Conservation (phyloP, 2,888 invertebrate genomes). For the Nasonovia ribisnigri region DNA sequence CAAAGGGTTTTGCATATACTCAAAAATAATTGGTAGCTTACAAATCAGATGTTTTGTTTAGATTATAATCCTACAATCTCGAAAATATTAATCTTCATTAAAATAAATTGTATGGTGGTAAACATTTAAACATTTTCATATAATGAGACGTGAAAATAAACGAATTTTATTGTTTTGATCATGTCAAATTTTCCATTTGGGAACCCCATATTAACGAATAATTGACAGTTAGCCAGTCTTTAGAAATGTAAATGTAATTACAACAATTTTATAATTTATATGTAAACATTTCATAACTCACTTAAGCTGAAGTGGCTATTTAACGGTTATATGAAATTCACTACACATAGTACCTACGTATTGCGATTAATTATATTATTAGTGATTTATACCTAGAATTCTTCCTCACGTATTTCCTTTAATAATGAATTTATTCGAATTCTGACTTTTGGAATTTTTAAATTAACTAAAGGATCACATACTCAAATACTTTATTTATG, state of each 20-base stretch:
- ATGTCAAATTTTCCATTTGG: neutral
- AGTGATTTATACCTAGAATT: neutral
- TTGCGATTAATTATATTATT: neutral
- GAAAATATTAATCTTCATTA: slow-evolving; percentile 24
- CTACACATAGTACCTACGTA: neutral
- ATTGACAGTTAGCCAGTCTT: neutral
- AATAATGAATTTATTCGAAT: neutral
- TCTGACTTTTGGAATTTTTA: neutral
- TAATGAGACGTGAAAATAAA: neutral
- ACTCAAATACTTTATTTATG: neutral
- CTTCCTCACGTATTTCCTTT: neutral
- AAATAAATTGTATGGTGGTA: neutral
- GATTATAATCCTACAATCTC: neutral
- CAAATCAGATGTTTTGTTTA: slow-evolving; percentile 19
- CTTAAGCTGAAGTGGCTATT: neutral
- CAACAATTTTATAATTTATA: neutral
- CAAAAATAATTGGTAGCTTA: neutral
- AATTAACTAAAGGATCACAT: neutral
- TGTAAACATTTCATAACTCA: neutral
- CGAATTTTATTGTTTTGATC: neutral
- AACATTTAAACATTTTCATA: slow-evolving; percentile 11
- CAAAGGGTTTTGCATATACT: slow-evolving; percentile 8
- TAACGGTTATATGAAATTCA: neutral
- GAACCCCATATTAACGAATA: neutral
- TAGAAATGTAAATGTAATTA: neutral